A percentile compares a stretch with the other conserved stretches of the same genome.
Conservation (phyloP, 2,113 vertebrate genomes). For the Ictalurus punctatus region DNA sequence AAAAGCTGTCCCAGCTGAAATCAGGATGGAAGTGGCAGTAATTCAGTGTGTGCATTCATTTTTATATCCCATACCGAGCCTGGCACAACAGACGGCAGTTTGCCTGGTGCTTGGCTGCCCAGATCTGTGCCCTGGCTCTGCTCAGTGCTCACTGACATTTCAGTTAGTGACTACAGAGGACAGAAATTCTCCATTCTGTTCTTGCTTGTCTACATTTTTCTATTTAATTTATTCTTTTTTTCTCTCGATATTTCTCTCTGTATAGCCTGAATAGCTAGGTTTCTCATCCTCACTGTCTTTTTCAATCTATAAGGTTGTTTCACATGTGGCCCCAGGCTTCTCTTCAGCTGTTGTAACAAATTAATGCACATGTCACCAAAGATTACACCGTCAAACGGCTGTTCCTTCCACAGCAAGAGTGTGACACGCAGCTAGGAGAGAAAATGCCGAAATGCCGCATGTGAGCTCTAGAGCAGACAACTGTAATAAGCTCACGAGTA, state of each 20-base stretch:
- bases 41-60: constrained; percentile 33
- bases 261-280: constrained; percentile 52
- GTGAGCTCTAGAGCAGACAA: constrained; percentile 35
- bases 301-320: constrained; percentile 5
- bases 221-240: constrained; percentile 36
- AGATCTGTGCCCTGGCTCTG: constrained; percentile 26
- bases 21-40: constrained; percentile 22
- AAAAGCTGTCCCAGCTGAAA: constrained; percentile 34
- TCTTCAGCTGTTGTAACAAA: constrained; percentile 73
- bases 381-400: constrained; percentile 66
- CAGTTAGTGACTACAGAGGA: constrained; percentile 17
- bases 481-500: constrained; percentile 21
- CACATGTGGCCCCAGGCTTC: constrained; percentile 67
- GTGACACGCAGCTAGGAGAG: constrained; percentile 29
- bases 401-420: constrained; percentile 58
- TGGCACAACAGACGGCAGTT: constrained; percentile 13
- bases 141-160: constrained; percentile 52
- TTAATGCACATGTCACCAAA: constrained; percentile 77
- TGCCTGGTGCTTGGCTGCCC: background rate
- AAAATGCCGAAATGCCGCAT: constrained; percentile 41
- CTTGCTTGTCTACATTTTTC: background rate
- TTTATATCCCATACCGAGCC: constrained; percentile 25
- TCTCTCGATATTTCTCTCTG: constrained; percentile 36
- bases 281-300: background rate
- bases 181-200: background rate